Evolutionary conservation across 2,888 invertebrate species (phyloP).

Genomic region (Ephialtes manifestator): DNA sequence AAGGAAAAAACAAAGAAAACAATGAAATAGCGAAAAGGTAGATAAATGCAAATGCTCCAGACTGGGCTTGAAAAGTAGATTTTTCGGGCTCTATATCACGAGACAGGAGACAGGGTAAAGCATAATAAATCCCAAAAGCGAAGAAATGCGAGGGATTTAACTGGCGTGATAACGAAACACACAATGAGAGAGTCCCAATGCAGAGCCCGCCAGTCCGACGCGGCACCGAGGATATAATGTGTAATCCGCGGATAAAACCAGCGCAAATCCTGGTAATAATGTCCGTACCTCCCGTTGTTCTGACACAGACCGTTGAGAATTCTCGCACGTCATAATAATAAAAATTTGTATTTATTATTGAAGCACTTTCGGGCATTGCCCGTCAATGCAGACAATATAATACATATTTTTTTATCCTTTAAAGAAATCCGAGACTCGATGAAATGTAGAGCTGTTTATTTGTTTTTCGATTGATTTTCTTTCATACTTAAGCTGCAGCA

Average conservation of each 20-base stretch:
- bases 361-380: conserved; percentile 10
- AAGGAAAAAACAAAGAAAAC: conserved; percentile 2
- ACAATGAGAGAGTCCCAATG: conserved; percentile 57
- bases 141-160: conserved; percentile 65
- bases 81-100: conserved; percentile 50
- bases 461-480: too few species aligned
- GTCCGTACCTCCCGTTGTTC: conserved; percentile 57
- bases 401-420: neutral
- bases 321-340: conserved; percentile 48
- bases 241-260: conserved; percentile 66
- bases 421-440: neutral
- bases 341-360: conserved; percentile 11
- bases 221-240: conserved; percentile 63
- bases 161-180: conserved; percentile 61
- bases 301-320: conserved; percentile 48
- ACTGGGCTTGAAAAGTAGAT: conserved; percentile 55
- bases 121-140: conserved; percentile 65
- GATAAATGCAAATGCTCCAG: conserved; percentile 57
- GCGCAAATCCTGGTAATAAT: conserved; percentile 66
- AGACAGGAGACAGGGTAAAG: conserved; percentile 47
- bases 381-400: neutral
- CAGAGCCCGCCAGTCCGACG: conserved; percentile 45
- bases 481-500: too few species aligned
- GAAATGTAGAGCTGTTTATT: too few species aligned
- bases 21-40: conserved; percentile 39